A percentile compares a stretch with the other conserved stretches of the same genome.
phyloP scores from a whole-genome alignment of 2,113 vertebrate species.

The Talpa occidentalis region DNA sequence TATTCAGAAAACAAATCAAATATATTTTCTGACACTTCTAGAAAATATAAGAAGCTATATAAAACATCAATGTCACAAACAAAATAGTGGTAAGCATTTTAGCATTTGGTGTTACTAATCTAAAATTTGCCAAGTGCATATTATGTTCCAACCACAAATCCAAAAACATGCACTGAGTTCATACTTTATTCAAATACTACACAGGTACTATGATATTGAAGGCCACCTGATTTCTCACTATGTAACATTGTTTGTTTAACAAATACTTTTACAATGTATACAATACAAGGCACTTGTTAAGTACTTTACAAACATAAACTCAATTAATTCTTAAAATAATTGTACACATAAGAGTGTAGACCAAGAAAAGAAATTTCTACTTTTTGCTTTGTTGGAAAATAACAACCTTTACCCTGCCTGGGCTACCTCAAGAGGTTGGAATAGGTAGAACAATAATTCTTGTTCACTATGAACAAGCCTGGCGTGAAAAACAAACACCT shows the following conservation, averaged over 20 bases:
- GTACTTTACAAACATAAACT: slow-evolving; percentile 20
- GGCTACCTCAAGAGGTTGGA: too few relatives aligned
- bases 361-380: too few relatives aligned
- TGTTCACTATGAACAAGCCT: too few relatives aligned
- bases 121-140: slow-evolving; percentile 54
- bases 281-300: background rate
- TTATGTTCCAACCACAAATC: slow-evolving; percentile 14
- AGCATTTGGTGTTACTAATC: background rate
- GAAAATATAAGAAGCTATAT: slow-evolving; percentile 20
- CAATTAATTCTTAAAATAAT: slow-evolving; percentile 49
- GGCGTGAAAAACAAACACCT: too few relatives aligned
- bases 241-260: slow-evolving; percentile 16
- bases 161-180: background rate
- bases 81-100: slow-evolving; percentile 5
- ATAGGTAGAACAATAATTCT: too few relatives aligned
- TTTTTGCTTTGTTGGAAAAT: too few relatives aligned
- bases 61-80: slow-evolving; percentile 33
- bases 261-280: background rate
- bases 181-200: slow-evolving; percentile 24
- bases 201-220: background rate
- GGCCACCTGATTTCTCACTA: slow-evolving; percentile 19
- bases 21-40: slow-evolving; percentile 40
- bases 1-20: slow-evolving; percentile 70
- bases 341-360: background rate
- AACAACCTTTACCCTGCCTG: too few relatives aligned